Percentiles rank a stretch among this genome's conserved stretches.
phyloP scores from a whole-genome alignment of 2,113 vertebrate species.

The Gallinago jamesoni region DNA sequence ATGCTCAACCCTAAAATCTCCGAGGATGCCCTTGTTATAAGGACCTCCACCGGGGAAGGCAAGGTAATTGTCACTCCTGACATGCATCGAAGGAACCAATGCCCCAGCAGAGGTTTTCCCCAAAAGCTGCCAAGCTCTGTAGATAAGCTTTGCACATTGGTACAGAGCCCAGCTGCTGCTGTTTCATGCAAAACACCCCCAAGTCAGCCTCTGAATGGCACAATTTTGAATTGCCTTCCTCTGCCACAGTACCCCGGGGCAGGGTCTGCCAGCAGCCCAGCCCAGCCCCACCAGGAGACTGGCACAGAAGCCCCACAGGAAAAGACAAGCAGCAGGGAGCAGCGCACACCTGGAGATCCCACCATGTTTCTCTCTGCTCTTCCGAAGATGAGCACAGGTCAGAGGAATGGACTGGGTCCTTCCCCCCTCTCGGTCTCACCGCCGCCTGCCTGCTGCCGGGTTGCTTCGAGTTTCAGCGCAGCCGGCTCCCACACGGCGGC shows the following conservation, averaged over 20 bases:
- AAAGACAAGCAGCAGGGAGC: not conserved
- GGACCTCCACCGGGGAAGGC: not conserved
- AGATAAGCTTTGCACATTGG: not conserved
- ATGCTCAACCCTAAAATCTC: not conserved
- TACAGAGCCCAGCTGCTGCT: not conserved
- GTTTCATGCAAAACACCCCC: not conserved
- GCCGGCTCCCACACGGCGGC: not conserved
- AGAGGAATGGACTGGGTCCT: not conserved
- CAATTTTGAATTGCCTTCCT: not conserved
- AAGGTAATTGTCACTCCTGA: not conserved
- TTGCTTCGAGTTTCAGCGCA: not conserved
- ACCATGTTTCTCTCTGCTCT: not conserved
- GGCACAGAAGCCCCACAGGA: not conserved
- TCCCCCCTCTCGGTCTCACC: not conserved
- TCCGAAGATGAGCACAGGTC: not conserved
- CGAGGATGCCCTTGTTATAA: not conserved
- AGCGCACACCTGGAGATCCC: not conserved
- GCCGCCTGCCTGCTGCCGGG: not conserved
- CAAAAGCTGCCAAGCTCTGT: not conserved
- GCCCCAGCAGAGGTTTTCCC: not conserved
- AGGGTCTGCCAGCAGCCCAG: conserved; percentile 16
- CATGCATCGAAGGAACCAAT: rapidly evolving
- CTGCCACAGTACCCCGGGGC: not conserved
- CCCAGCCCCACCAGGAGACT: not conserved
- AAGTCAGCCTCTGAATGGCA: not conserved